Evolutionary conservation across 2,113 vertebrate genomes (phyloP).

Genomic region (Pseudorhombus dupliciocellatus): DNA sequence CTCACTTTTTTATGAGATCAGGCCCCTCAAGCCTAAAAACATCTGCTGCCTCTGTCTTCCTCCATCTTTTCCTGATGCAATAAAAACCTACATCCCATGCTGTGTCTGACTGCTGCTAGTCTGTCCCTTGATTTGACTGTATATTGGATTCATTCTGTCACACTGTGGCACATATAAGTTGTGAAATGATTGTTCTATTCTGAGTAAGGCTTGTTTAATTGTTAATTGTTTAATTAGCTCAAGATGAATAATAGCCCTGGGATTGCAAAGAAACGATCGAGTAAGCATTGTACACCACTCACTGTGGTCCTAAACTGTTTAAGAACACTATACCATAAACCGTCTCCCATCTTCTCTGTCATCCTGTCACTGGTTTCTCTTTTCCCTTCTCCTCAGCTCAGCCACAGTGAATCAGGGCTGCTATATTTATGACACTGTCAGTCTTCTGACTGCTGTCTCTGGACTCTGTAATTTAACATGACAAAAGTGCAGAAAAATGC

Average conservation of each 20-base stretch:
- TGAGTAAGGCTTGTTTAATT: too few species aligned
- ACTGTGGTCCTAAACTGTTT: neutral
- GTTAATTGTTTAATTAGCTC: neutral
- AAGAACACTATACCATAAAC: neutral
- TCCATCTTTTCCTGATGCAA: too few species aligned
- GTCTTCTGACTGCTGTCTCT: constrained; percentile 34
- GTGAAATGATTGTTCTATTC: too few species aligned
- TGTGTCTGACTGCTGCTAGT: too few species aligned
- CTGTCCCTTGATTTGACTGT: too few species aligned
- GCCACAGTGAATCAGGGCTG: constrained; percentile 32
- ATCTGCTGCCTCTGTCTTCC: too few species aligned
- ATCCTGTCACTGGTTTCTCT: constrained; percentile 12
- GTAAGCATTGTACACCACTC: neutral
- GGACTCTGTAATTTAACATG: constrained; percentile 65
- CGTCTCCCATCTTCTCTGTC: constrained; percentile 16
- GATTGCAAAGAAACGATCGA: neutral
- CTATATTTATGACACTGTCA: constrained; percentile 50
- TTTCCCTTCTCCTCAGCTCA: constrained; percentile 33
- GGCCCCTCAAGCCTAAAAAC: too few species aligned
- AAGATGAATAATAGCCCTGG: neutral
- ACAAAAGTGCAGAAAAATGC: constrained; percentile 39
- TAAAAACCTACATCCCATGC: too few species aligned
- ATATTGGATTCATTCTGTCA: too few species aligned
- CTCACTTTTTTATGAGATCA: too few species aligned
- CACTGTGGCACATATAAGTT: too few species aligned